Percentiles rank a stretch among this genome's conserved stretches.
Evolutionary conservation across 2,113 vertebrate genomes (phyloP).

Genomic region (Dipodomys ordii): DNA sequence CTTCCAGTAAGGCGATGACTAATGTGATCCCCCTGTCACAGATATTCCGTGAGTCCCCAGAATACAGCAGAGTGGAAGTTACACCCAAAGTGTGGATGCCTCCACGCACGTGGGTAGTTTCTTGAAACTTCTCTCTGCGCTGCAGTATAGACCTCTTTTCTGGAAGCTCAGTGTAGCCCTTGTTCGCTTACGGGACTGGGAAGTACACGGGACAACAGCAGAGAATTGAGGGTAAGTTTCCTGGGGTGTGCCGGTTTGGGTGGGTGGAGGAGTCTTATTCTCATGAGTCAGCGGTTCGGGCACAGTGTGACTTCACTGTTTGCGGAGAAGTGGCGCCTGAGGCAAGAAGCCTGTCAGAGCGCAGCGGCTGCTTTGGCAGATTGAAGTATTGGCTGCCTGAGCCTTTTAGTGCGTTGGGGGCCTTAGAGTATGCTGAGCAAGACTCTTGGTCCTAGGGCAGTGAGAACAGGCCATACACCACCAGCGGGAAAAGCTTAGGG

Average conservation of each 20-base stretch:
- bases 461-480: background rate
- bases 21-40: no score
- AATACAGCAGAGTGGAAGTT: background rate
- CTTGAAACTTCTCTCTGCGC: background rate
- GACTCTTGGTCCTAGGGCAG: background rate
- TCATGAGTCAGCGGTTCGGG: conserved; percentile 74
- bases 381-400: background rate
- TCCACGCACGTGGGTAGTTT: no score
- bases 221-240: conserved; percentile 58
- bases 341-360: conserved; percentile 55
- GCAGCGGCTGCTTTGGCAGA: conserved; percentile 35
- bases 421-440: background rate
- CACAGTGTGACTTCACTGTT: conserved; percentile 69
- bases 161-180: background rate
- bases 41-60: background rate
- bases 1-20: no score
- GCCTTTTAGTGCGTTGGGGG: background rate
- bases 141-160: background rate
- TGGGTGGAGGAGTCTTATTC: conserved; percentile 56
- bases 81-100: no score
- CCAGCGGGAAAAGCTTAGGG: no score
- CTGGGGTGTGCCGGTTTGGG: conserved; percentile 40
- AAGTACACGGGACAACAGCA: background rate
- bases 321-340: conserved; percentile 54
- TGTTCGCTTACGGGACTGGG: background rate